phyloP scores from a whole-genome alignment of 1,140 invertebrate species.

The Nebria ingens region DNA sequence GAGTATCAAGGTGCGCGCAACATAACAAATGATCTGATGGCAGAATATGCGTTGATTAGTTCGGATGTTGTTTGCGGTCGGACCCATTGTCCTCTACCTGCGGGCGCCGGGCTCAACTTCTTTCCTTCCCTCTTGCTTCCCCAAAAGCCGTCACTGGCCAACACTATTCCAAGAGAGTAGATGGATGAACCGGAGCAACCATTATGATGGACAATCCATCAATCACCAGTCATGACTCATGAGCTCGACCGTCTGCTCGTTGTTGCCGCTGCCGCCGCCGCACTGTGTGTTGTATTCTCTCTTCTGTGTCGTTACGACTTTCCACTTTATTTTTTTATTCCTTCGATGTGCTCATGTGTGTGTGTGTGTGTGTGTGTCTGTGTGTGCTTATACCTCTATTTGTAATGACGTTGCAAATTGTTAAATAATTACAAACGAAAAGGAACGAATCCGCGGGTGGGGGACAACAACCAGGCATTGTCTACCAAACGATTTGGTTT shows the following conservation, averaged over 20 bases:
- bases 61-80: neutral
- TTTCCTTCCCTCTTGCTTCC: neutral
- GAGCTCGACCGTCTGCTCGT: slow-evolving; percentile 12
- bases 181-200: slow-evolving; percentile 26
- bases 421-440: neutral
- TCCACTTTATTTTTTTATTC: neutral
- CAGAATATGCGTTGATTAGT: slow-evolving; percentile 2
- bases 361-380: neutral
- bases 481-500: too few relatives aligned
- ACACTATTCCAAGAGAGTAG: neutral
- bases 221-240: slow-evolving; percentile 29
- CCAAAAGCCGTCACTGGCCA: neutral
- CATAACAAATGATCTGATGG: neutral
- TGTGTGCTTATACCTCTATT: neutral
- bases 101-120: neutral
- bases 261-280: too few relatives aligned
- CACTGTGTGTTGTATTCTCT: neutral
- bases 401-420: slow-evolving; percentile 5
- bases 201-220: slow-evolving; percentile 31
- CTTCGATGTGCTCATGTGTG: neutral
- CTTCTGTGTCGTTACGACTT: neutral
- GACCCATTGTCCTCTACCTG: slow-evolving; percentile 4
- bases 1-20: too few relatives aligned
- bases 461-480: too few relatives aligned
- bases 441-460: neutral